Conservation (phyloP, 2,797 vertebrate species). For the Allobates femoralis region DNA sequence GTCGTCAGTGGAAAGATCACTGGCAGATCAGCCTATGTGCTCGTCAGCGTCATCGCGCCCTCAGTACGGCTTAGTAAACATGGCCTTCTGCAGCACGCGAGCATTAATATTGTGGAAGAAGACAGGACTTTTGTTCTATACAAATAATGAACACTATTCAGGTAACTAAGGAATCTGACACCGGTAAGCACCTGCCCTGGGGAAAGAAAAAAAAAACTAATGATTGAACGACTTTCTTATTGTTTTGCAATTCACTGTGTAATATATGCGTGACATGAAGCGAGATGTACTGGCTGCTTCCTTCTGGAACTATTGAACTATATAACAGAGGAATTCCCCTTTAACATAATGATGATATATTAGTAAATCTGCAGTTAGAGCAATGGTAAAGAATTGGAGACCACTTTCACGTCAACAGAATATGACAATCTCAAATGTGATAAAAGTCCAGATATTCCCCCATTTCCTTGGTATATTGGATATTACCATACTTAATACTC, state of each 20-base stretch:
- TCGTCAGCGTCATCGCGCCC: not conserved
- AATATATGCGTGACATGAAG: not conserved
- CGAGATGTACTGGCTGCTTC: not conserved
- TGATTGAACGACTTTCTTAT: not conserved
- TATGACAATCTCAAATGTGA: not conserved
- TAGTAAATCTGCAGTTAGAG: no score
- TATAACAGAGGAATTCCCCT: no score
- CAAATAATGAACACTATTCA: constrained; percentile 9
- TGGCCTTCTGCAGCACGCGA: not conserved
- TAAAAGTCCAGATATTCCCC: not conserved
- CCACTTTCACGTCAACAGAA: no score
- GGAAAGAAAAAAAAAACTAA: not conserved
- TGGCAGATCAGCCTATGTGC: not conserved
- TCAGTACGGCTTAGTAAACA: constrained; percentile 13
- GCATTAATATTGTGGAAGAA: not conserved
- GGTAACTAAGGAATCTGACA: constrained; percentile 7
- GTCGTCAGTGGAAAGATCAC: not conserved
- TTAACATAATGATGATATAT: no score
- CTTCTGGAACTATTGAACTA: not conserved
- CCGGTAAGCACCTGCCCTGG: constrained; percentile 16
- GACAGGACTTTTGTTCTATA: constrained; percentile 23
- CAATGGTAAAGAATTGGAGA: no score
- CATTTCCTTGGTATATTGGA: not conserved
- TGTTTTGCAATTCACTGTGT: not conserved
- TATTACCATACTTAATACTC: not conserved